These are phyloP conservation scores for Zapornia atra DNA, from an alignment of 2,113 vertebrate species.

Conservation along the genomic window DNA sequence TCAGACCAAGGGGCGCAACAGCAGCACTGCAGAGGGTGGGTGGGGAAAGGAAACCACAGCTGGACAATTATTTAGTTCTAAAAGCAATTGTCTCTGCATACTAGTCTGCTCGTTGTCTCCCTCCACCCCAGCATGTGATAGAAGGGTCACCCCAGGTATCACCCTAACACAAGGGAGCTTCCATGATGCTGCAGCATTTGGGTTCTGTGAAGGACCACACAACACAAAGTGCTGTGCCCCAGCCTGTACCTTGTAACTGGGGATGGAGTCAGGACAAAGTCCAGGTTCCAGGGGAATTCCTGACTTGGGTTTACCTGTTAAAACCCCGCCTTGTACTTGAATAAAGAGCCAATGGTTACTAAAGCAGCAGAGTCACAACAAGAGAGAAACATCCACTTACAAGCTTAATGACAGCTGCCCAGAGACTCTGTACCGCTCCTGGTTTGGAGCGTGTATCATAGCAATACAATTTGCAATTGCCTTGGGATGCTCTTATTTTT, in stretches of 20 bases:
- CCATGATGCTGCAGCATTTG: neutral
- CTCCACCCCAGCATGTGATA: neutral
- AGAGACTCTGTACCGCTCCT: neutral
- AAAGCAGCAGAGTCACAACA: neutral
- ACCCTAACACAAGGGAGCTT: neutral
- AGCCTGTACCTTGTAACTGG: neutral
- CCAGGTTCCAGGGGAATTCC: neutral
- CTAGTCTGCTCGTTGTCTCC: neutral
- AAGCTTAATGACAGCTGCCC: neutral
- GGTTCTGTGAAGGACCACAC: neutral
- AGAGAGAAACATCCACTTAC: neutral
- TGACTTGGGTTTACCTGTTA: neutral
- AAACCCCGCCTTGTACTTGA: neutral
- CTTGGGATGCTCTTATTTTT: neutral
- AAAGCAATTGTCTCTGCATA: neutral
- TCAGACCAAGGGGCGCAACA: neutral
- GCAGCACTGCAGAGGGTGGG: neutral
- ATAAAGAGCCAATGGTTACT: neutral
- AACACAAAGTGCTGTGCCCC: neutral
- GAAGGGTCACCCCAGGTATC: neutral
- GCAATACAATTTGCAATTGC: neutral
- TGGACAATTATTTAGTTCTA: neutral
- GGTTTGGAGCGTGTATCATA: neutral
- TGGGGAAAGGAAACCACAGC: neutral
- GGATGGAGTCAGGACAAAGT: neutral